These are phyloP conservation scores for Sinosuthora webbiana DNA, from an alignment of 2,113 vertebrate species.

Conservation along the genomic window DNA sequence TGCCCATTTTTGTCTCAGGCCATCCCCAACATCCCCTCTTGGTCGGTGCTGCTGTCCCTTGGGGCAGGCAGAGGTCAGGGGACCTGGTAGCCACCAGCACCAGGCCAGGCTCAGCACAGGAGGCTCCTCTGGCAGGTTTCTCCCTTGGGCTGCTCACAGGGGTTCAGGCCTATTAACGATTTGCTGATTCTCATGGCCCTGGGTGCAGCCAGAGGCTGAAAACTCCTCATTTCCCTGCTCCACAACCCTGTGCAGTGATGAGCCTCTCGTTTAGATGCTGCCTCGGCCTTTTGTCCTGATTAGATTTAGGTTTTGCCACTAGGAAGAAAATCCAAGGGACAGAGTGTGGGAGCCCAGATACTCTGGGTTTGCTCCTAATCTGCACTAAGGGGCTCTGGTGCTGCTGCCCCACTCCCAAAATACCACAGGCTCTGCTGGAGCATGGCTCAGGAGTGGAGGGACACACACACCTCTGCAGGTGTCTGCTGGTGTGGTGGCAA, in stretches of 20 bases:
- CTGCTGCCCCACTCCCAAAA: neutral
- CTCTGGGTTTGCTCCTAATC: neutral
- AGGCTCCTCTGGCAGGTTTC: neutral
- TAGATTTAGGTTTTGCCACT: neutral
- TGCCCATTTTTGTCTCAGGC: rapidly evolving
- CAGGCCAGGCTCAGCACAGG: neutral
- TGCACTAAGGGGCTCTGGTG: neutral
- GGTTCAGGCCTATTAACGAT: slow-evolving; percentile 48
- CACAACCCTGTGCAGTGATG: neutral
- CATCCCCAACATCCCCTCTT: neutral
- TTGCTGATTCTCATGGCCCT: slow-evolving; percentile 52
- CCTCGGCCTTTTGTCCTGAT: neutral
- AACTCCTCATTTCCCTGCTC: slow-evolving; percentile 55
- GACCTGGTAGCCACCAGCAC: neutral
- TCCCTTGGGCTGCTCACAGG: neutral
- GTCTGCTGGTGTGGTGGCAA: neutral
- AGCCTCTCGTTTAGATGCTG: neutral
- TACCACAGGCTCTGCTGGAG: neutral
- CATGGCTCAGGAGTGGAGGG: rapidly evolving
- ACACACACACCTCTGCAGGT: neutral
- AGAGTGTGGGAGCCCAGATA: neutral
- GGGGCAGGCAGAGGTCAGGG: neutral
- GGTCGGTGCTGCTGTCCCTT: neutral
- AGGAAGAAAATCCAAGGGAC: neutral
- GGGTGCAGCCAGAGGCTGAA: slow-evolving; percentile 66